Base-by-base conservation (phyloP, 2,113 vertebrate species). In the Xiphophorus maculatus region DNA sequence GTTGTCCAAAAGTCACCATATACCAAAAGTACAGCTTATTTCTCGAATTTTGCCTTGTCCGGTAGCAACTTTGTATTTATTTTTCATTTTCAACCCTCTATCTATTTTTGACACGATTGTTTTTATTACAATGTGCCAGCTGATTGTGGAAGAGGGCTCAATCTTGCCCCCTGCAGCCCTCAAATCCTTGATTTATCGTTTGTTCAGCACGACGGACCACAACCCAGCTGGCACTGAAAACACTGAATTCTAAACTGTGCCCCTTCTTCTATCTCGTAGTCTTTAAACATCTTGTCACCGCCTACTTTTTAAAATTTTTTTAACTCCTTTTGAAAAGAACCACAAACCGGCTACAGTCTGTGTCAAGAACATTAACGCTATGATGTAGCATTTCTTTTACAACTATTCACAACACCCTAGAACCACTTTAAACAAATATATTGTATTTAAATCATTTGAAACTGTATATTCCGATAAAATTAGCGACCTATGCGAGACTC, bases 361-460 rank as follows among this genome's bases (percentile, higher is more conserved):
- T 44, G 60, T 77, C 64, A 35, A 74, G 74, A 68, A 84, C 78
- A 40, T 81, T 72, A 37, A 60, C 73, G 65, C 82, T 75, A 76
- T 74, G 3, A 61, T n/a, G 79, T 76, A 66, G 79, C 84, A 67
- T 86, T 84, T 87, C 88, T 87, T 90, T 85, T 80, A 91, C 80
- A 85, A 83, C 89, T 91, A 92, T 91, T 91, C 87, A 92, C 90
- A 91, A 89, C 83, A 88, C 86, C 86, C 89, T 89, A 92, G 74
- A 91, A 88, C 85, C 88, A 89, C 77, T 90, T 88, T 84, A 37
- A 82, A 89, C 90, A 91, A 91, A 92, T 91, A 91, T 87, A 92
- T 72, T 84, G 89, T 88, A 90, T 82, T 91, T 90, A 90, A 88
- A 85, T 76, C 64, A 83, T 76, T 85, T 88, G 84, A 85, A 89